phyloP scores from a whole-genome alignment of 1,140 invertebrate genomes.

The Pteromalus puparum region DNA sequence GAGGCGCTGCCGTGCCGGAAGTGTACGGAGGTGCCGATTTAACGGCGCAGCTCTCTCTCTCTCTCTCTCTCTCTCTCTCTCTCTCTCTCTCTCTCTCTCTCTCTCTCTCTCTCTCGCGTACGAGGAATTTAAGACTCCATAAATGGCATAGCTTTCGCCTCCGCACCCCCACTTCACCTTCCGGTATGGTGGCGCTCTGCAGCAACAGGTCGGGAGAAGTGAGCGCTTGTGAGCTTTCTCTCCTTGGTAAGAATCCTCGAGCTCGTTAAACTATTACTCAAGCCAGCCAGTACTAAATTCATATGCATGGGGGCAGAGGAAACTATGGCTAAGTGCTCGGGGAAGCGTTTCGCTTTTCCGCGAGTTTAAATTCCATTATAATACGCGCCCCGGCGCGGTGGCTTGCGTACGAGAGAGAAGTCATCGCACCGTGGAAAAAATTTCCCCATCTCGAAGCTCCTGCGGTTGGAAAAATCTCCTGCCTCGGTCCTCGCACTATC shows the following conservation, averaged over 20 bases:
- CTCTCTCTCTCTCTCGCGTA: constrained; percentile 48
- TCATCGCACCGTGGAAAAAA: too few species aligned
- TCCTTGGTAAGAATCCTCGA: constrained; percentile 64
- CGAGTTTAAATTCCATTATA: constrained; percentile 61
- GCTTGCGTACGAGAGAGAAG: too few species aligned
- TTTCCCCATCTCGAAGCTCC: too few species aligned
- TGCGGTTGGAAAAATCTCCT: neutral
- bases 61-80: constrained; percentile 42
- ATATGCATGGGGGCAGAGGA: constrained; percentile 58
- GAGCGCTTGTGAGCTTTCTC: constrained; percentile 37
- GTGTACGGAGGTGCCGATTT: constrained; percentile 54
- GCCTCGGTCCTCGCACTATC: neutral
- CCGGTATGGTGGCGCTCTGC: neutral
- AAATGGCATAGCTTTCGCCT: constrained; percentile 61
- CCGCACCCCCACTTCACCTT: neutral
- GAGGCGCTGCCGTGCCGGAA: constrained; percentile 5
- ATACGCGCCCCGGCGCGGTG: neutral
- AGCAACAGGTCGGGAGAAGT: constrained; percentile 64
- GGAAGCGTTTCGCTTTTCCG: constrained; percentile 56
- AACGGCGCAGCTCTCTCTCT: constrained; percentile 37
- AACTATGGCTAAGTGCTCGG: constrained; percentile 56
- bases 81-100: too few species aligned
- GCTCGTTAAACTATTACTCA: constrained; percentile 68
- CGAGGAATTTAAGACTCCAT: constrained; percentile 67
- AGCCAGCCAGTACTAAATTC: constrained; percentile 59